Evolutionary conservation across 2,888 invertebrate species (phyloP).

Genomic region (Zele albiditarsus): DNA sequence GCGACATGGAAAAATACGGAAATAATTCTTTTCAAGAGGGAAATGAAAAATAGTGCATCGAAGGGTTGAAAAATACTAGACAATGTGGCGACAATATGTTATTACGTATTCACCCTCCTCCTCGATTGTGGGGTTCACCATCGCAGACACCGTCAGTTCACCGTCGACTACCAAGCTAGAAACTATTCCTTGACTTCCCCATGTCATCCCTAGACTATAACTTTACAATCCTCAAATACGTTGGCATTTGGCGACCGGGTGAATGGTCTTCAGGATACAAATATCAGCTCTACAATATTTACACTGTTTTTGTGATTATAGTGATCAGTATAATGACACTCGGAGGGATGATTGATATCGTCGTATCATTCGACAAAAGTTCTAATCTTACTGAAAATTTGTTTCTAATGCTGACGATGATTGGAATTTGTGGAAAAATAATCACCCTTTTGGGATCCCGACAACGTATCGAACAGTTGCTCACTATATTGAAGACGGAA

Average conservation of each 20-base stretch:
- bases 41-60: not conserved
- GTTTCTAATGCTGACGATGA: not conserved
- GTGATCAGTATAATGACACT: not conserved
- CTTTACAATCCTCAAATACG: conserved; percentile 38
- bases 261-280: conserved; percentile 39
- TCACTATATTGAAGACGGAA: not conserved
- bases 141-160: not conserved
- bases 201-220: conserved; percentile 1
- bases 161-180: not conserved
- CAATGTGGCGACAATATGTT: not conserved
- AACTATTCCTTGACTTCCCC: not conserved
- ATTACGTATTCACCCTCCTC: not conserved
- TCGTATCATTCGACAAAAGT: not conserved
- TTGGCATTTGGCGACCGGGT: conserved; percentile 39
- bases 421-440: not conserved
- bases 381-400: not conserved
- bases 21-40: no score
- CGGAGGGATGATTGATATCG: not conserved
- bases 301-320: conserved; percentile 28
- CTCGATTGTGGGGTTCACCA: not conserved
- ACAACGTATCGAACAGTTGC: not conserved
- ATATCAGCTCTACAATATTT: conserved; percentile 32
- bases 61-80: not conserved
- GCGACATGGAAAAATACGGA: not conserved
- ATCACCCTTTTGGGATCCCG: not conserved